Base-by-base conservation (phyloP, 2,888 invertebrate genomes). In the Perithous albicinctus region DNA sequence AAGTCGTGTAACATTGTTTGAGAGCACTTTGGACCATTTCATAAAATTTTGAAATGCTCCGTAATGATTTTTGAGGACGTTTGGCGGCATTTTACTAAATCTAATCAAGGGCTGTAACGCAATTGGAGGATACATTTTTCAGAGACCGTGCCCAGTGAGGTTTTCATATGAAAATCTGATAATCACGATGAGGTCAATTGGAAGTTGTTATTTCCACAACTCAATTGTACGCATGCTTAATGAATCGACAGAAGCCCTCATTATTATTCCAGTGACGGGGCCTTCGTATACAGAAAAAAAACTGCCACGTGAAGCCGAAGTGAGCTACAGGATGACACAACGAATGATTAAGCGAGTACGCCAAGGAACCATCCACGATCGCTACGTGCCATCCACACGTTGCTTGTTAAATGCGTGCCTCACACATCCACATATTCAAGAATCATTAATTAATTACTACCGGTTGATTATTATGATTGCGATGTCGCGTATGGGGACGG, bases 361-460 rank as follows among this genome's bases (percentile, higher is more conserved):
- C 74, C 12, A n/a, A 77, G 78, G 78, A 80, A 83, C 80, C 81
- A 81, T 76, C 80, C 70, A 59, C 77, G 79, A 46, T 70, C 38
- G 43, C 75, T 80, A 85, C 85, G 85, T 85, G 85, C 78, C 81
- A 64, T 81, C 76, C 74, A 77, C 73, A 64, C 76, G n/a, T 76
- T 78, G 59, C 77, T 72, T 64, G 41, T 75, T 73, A 77, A 76
- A 54, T 63, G 20, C 78, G 56, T 43, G 41, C 29, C 64, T 56
- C 66, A 10, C 54, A 54, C 32, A 38, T 59, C 10, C 63, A 20
- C 54, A 77, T 76, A 77, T 69, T 73, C 61, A 61, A 59, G 81
- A 85, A 85, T 85, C 82, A 83, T 85, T 81, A 83, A 85, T 83
- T 85, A 82, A 85, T 85, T 83, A 83, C 82, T 66, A 75, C 78